These are phyloP conservation scores for Apteryx mantelli DNA, from an alignment of 2,113 vertebrate species.

Conservation along the genomic window DNA sequence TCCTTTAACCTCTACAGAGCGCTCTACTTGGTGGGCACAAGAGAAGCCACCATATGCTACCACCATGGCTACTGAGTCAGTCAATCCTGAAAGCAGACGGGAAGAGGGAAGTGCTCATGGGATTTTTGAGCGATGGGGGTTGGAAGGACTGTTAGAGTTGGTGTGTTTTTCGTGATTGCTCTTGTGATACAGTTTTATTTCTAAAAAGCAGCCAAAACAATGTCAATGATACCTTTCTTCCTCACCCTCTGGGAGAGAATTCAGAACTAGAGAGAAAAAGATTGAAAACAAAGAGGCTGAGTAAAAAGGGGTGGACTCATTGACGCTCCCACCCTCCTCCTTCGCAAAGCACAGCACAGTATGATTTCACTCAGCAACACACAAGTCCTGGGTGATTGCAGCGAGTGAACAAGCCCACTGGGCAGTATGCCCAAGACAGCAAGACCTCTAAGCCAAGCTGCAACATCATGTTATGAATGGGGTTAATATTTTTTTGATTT, in stretches of 20 bases:
- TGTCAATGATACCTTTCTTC: neutral
- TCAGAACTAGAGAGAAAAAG: neutral
- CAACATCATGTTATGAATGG: fast-evolving
- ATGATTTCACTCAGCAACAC: fast-evolving
- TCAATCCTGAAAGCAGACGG: neutral
- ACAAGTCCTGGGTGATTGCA: fast-evolving
- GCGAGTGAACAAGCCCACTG: fast-evolving
- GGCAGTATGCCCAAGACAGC: neutral
- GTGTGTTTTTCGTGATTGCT: too few species aligned
- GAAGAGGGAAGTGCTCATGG: neutral
- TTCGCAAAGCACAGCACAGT: neutral
- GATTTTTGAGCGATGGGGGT: fast-evolving
- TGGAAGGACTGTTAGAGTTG: fast-evolving
- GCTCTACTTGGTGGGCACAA: neutral
- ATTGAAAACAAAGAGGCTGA: neutral
- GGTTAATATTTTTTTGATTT: neutral
- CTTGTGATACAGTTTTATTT: neutral
- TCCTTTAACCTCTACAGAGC: fast-evolving
- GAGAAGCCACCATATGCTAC: neutral
- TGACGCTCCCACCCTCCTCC: neutral
- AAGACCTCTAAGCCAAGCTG: neutral
- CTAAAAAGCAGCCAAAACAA: neutral
- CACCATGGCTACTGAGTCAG: fast-evolving
- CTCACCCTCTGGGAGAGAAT: fast-evolving
- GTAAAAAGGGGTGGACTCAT: fast-evolving